Conservation (phyloP, 2,113 vertebrate genomes). For the Camelus dromedarius region DNA sequence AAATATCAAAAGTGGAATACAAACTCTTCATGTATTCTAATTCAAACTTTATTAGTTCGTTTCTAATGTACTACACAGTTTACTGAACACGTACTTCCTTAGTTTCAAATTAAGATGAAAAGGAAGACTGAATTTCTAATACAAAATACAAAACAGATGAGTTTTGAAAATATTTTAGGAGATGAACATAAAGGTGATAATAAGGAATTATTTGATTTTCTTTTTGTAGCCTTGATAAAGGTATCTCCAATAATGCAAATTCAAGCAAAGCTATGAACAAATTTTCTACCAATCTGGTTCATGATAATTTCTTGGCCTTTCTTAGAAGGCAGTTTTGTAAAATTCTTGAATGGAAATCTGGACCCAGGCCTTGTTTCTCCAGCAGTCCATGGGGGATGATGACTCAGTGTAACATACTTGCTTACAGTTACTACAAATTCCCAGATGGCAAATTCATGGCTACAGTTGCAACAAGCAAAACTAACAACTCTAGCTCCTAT, state of each 20-base stretch:
- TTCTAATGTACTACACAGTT: background rate
- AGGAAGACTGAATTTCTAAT: background rate
- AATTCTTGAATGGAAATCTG: conserved; percentile 83
- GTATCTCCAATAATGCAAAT: conserved; percentile 36
- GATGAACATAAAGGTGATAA: background rate
- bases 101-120: conserved; percentile 20
- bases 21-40: background rate
- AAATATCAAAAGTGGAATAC: background rate
- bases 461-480: conserved; percentile 54
- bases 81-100: conserved; percentile 16
- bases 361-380: conserved; percentile 73
- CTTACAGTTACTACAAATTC: conserved; percentile 75
- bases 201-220: conserved; percentile 29
- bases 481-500: conserved; percentile 56
- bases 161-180: conserved; percentile 23
- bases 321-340: conserved; percentile 75
- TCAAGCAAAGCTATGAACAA: background rate
- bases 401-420: conserved; percentile 80
- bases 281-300: conserved; percentile 54
- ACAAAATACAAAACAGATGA: background rate
- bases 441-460: conserved; percentile 77
- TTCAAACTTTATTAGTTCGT: background rate
- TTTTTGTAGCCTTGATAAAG: conserved; percentile 12
- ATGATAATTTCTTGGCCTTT: conserved; percentile 62
- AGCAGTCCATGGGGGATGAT: conserved; percentile 71